A percentile compares a stretch with the other conserved stretches of the same genome.
These are phyloP conservation scores for Delia radicum DNA, from an alignment of 1,140 invertebrate species.

Conservation along the genomic window DNA sequence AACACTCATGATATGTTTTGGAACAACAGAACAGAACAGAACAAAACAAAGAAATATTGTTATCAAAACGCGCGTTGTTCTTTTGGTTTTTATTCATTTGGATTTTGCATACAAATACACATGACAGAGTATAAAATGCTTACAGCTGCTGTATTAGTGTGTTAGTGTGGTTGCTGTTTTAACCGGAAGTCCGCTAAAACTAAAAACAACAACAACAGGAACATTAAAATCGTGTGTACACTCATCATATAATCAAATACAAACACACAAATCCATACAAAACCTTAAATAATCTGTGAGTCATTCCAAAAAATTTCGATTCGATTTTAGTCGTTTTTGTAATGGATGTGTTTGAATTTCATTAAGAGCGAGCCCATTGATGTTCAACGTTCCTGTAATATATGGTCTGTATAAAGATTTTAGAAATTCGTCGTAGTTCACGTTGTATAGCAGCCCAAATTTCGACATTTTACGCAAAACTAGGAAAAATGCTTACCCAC, in stretches of 20 bases:
- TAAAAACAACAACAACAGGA: not conserved
- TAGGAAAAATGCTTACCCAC: too few species aligned
- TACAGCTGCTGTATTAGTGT: not conserved
- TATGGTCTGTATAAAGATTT: too few species aligned
- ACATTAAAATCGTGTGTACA: not conserved
- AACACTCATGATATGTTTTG: not conserved
- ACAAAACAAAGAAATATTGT: not conserved
- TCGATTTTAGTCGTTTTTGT: too few species aligned
- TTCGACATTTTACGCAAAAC: too few species aligned
- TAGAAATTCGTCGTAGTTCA: too few species aligned
- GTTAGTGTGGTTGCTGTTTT: not conserved
- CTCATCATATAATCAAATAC: not conserved
- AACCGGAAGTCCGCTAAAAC: constrained; percentile 14
- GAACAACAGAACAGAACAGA: not conserved
- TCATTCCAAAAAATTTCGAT: too few species aligned
- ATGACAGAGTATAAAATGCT: not conserved
- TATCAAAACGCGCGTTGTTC: not conserved
- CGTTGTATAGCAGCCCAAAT: too few species aligned
- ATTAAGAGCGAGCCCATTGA: too few species aligned
- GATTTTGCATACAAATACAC: not conserved
- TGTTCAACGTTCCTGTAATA: too few species aligned
- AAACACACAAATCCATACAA: not conserved
- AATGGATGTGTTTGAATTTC: too few species aligned
- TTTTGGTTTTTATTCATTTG: not conserved
- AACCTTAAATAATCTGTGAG: too few species aligned